Evolutionary conservation across 2,797 vertebrate species (phyloP).

Genomic region (Gymnopithys bicolor): DNA sequence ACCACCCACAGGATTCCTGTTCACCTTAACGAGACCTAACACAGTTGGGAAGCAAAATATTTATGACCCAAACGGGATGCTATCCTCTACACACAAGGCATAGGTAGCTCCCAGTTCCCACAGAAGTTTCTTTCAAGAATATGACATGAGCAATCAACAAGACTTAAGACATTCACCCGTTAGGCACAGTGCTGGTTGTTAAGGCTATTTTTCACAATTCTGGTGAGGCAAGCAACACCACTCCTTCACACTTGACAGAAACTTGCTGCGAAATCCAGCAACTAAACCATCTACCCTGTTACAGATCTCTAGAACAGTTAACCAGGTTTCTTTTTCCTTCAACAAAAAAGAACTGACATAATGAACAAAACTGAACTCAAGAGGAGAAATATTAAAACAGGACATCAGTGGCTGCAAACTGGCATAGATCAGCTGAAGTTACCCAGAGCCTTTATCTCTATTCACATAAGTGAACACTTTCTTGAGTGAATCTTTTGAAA

Average conservation of each 20-base stretch:
- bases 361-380: not conserved
- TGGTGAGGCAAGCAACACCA: not conserved
- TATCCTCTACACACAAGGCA: not conserved
- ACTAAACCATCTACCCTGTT: rapidly evolving
- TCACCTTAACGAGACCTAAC: not conserved
- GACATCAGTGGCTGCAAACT: not conserved
- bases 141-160: not conserved
- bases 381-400: not conserved
- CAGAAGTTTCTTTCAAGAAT: not conserved
- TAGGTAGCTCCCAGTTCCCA: not conserved
- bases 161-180: not conserved
- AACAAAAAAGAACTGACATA: not conserved
- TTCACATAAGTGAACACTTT: not conserved
- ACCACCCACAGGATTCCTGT: not conserved
- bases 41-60: not conserved
- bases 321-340: not conserved
- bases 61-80: not conserved
- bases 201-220: not conserved
- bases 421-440: not conserved
- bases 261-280: not conserved
- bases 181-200: not conserved
- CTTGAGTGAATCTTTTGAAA: not conserved
- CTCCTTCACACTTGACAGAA: not conserved
- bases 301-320: not conserved
- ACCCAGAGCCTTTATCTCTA: not conserved